Evolutionary conservation across 2,113 vertebrate genomes (phyloP).

Genomic region (Hystrix brachyura): DNA sequence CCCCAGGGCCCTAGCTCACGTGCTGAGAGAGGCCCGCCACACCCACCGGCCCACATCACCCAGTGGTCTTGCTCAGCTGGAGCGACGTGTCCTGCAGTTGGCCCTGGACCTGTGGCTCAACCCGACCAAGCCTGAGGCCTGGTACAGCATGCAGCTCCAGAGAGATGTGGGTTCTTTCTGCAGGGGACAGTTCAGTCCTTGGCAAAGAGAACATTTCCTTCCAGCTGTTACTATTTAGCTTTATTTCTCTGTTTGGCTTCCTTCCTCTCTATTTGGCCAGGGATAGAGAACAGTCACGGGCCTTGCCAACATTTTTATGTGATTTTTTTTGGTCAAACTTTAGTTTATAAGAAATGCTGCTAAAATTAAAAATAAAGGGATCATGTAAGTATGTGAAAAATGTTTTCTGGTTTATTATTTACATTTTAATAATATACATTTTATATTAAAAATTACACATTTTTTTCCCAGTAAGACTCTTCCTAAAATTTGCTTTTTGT

Average conservation of each 20-base stretch:
- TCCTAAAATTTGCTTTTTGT: constrained; percentile 27
- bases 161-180: constrained; percentile 82
- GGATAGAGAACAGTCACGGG: constrained; percentile 18
- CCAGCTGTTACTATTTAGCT: constrained; percentile 78
- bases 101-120: constrained; percentile 84
- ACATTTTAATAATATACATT: background rate
- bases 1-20: constrained; percentile 80
- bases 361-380: constrained; percentile 16
- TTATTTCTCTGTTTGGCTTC: constrained; percentile 67
- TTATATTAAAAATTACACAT: constrained; percentile 22
- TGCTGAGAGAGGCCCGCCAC: constrained; percentile 85
- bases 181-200: background rate
- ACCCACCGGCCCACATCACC: constrained; percentile 75
- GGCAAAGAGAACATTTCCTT: constrained; percentile 26
- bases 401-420: constrained; percentile 58
- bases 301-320: constrained; percentile 64
- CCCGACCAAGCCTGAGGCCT: constrained; percentile 77
- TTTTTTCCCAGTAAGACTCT: background rate
- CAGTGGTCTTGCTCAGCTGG: constrained; percentile 78
- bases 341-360: background rate
- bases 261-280: constrained; percentile 37
- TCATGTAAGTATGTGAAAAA: background rate
- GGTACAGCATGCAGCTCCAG: constrained; percentile 86
- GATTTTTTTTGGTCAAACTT: constrained; percentile 31
- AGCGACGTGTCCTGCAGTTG: constrained; percentile 83